Base-by-base conservation (phyloP, 2,113 vertebrate species). In the Ptilorrhoa leucosticta region DNA sequence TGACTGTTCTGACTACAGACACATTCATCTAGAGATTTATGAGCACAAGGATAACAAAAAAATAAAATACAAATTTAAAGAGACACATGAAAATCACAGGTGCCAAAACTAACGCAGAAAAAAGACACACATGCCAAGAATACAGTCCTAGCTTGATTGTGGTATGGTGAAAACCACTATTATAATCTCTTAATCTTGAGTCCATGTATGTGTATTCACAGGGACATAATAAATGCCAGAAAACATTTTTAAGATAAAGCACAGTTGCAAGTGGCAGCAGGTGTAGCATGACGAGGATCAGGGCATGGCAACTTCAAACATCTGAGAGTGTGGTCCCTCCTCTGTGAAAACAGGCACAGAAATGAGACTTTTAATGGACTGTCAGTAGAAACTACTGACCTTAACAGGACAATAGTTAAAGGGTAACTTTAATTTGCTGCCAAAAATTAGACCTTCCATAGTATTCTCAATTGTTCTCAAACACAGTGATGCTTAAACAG, bases 71-170 rank as follows among this genome's bases (percentile, higher is more conserved):
- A 57, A 50, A 28, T 56, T 42, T 18, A 24, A 57, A 44, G 4
- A 51, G 5, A 33, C 2, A 27, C 19, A 40, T 40, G 22, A 72
- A 78, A 56, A 47, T 8, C 11, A 12, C 2, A 22, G 13, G n/a
- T 18, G 27, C 11, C 6, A 37, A 64, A 71, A 30, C 11, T 11
- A 63, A 42, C 4, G 10, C 7, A 72, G 53, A 14, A 58, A 45
- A 37, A 71, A 28, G 5, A 0, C 37, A 45, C 0, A 0, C 4
- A 19, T 24, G 48, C 10, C 1, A 5, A 40, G 22, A 70, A 48
- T 4, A 75, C 11, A 71, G 6, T 24, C 53, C 30, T 57, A 47
- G 48, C 7, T 22, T 33, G 45, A 11, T 42, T 64, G 20, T 40
- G 28, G 10, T 56, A 33, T 9, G 7, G 30, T 42, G 13, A 71